A percentile compares a stretch with the other conserved stretches of the same genome.
Conservation (phyloP, 2,113 vertebrate species). For the Merops nubicus region DNA sequence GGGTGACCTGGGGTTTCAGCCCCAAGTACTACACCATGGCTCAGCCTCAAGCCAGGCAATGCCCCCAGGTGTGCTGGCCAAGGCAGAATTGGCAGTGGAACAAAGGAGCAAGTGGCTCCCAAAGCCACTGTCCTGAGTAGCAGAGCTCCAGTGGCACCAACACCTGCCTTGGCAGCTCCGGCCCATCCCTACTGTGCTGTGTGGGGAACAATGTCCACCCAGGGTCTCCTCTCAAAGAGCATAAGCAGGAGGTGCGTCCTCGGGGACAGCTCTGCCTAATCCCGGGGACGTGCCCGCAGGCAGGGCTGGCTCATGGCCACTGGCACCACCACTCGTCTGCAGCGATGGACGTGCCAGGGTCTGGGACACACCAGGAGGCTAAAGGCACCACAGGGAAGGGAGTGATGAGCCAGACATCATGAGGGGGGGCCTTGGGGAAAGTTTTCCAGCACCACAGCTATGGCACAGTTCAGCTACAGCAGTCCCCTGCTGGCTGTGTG, state of each 20-base stretch:
- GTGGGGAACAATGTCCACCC: accelerated
- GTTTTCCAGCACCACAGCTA: background rate
- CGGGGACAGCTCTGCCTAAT: background rate
- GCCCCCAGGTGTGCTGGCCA: accelerated
- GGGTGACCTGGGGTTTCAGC: background rate
- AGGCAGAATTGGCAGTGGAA: background rate
- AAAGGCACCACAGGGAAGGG: background rate
- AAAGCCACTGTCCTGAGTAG: background rate
- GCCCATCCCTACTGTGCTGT: accelerated
- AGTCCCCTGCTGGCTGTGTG: too few species aligned
- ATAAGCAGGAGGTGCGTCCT: background rate
- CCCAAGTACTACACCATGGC: background rate
- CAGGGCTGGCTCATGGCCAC: background rate
- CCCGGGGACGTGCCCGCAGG: background rate
- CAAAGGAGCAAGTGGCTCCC: background rate
- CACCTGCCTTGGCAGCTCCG: background rate
- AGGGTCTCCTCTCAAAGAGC: background rate
- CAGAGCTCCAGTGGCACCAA: background rate
- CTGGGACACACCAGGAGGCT: background rate
- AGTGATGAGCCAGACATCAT: background rate
- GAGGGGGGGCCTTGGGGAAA: accelerated
- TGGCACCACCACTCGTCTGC: background rate
- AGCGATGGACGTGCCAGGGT: accelerated
- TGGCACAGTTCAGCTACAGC: accelerated
- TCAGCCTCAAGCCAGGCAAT: background rate